phyloP scores from a whole-genome alignment of 2,797 vertebrate genomes.

The Smutsia temminckii region DNA sequence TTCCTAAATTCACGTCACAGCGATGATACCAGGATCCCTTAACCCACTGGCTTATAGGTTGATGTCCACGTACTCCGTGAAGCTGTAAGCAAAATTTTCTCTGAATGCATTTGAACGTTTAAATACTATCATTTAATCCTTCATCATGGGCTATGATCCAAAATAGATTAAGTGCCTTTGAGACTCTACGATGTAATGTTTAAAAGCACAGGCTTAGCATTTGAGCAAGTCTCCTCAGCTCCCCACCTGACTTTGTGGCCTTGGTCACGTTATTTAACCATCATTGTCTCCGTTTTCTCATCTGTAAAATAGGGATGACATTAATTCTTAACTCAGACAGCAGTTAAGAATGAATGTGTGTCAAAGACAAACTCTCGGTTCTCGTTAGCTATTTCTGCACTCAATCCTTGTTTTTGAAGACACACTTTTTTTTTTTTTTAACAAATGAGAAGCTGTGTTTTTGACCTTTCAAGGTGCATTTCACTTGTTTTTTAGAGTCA shows the following conservation, averaged over 20 bases:
- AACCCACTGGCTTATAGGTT: neutral
- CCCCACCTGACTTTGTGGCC: neutral
- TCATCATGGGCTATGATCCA: neutral
- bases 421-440: neutral
- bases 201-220: neutral
- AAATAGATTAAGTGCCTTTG: neutral
- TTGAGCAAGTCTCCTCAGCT: neutral
- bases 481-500: neutral
- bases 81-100: neutral
- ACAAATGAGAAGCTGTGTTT: neutral
- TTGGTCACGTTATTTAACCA: neutral
- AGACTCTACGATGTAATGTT: neutral
- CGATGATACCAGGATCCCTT: neutral
- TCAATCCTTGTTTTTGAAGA: neutral
- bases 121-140: neutral
- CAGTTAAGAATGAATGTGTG: neutral
- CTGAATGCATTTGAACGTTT: neutral
- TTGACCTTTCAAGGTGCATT: neutral
- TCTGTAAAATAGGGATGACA: neutral
- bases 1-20: neutral
- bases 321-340: neutral
- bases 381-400: neutral
- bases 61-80: neutral
- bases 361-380: neutral
- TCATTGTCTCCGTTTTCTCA: neutral